Base-by-base conservation (phyloP, 2,113 vertebrate species). In the Oryzias curvinotus region DNA sequence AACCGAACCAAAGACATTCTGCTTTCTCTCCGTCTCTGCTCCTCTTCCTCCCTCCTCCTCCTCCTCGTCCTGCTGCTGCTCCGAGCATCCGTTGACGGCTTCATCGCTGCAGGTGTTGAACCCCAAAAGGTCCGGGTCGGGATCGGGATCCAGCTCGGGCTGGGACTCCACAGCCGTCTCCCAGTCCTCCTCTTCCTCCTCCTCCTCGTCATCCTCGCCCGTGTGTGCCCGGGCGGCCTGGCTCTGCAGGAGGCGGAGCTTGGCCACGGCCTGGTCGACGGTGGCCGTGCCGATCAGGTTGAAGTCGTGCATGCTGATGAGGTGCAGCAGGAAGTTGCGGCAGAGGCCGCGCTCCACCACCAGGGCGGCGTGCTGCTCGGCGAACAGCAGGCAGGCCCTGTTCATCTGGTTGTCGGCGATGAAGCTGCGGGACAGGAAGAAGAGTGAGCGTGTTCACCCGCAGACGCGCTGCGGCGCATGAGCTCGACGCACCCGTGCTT, bases 391-490 rank as follows among this genome's bases (percentile, higher is more conserved):
- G 85, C 95, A 96, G 65, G 96, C 94, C 61, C 96, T 92, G 85
- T 98, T 96, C 96, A 98, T 98, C 93, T 98, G 97, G 94, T 98
- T 98, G 85, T 98, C 96, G 26, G 96, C 97, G 84, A 98, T 97
- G 92, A 97, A 98, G 85, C 97, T 98, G 92, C 62, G 63, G 1
- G 68, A 68, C 36, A 12, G 45, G 13, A 52, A 19, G 44, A 10
- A 28, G 10, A 17, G 50, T 25, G 5, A 21, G 15, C 48, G 18
- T 5, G 48, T 21, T 49, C 17, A 46, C 44, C 30, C 36, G 10
- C 36, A 36, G 36, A 12, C 36, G 36, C 8, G 36, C 2, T 12
- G 36, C 36, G 10, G 36, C 36, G 1, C 8, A 3, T 36, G 10
- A 36, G 36, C 10, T 36, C 4, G 15, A 46, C 44, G 44, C 44